These are phyloP conservation scores for Leptodactylus fallax DNA, from an alignment of 2,797 vertebrate genomes.

Conservation along the genomic window DNA sequence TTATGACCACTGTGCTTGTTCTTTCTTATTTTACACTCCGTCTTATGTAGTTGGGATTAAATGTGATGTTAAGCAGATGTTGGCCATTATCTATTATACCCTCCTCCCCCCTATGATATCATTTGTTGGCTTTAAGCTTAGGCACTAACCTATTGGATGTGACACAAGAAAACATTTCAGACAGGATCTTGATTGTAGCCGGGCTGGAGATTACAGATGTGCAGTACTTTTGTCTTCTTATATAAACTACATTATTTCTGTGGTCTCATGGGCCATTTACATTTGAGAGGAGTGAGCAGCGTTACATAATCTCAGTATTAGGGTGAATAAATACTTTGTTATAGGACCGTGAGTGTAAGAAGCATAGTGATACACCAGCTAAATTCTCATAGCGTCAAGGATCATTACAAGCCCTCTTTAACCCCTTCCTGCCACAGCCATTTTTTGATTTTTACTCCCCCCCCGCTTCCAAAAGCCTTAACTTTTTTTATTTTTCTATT, in stretches of 20 bases:
- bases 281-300: background rate
- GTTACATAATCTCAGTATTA: conserved; percentile 20
- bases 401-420: too few relatives aligned
- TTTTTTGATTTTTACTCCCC: too few relatives aligned
- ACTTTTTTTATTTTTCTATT: too few relatives aligned
- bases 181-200: conserved; percentile 5
- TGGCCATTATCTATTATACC: conserved; percentile 42
- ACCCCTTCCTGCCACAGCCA: too few relatives aligned
- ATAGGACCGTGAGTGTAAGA: background rate
- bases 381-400: background rate
- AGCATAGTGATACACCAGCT: background rate
- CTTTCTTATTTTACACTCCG: conserved; percentile 37
- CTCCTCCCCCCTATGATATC: conserved; percentile 34
- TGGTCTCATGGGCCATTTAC: background rate
- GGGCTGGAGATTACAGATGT: conserved; percentile 17
- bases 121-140: conserved; percentile 43
- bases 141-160: conserved; percentile 34
- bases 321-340: background rate
- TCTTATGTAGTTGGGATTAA: conserved; percentile 48
- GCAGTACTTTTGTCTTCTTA: conserved; percentile 1
- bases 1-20: background rate
- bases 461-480: too few relatives aligned
- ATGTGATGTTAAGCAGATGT: conserved; percentile 50
- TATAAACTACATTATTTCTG: conserved; percentile 12
- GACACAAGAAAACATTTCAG: conserved; percentile 35